Conservation (phyloP, 1,140 invertebrate species). For the Microplitis mediator region DNA sequence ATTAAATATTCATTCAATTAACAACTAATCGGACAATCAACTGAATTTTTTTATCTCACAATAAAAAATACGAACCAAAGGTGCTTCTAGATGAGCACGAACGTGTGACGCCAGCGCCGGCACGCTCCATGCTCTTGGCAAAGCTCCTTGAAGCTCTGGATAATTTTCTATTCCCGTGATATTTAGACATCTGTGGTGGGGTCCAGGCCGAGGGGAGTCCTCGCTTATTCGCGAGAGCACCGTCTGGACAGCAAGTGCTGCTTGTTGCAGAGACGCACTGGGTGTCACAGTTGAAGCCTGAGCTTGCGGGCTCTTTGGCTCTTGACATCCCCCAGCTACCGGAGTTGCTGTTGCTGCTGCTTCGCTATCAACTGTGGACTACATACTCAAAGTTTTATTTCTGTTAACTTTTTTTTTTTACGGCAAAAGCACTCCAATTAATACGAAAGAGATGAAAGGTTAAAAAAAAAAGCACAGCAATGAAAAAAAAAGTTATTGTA, state of each 20-base stretch:
- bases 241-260: slow-evolving; percentile 46
- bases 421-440: too few relatives aligned
- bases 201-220: slow-evolving; percentile 57
- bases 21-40: neutral
- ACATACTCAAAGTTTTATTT: slow-evolving; percentile 18
- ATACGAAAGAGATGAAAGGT: too few relatives aligned
- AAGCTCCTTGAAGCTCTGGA: slow-evolving; percentile 68
- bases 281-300: slow-evolving; percentile 40
- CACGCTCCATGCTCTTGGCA: slow-evolving; percentile 79
- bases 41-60: neutral
- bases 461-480: neutral
- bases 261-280: slow-evolving; percentile 39
- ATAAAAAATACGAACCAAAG: slow-evolving; percentile 56
- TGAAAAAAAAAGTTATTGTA: too few relatives aligned
- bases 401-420: neutral
- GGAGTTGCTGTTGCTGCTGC: slow-evolving; percentile 34
- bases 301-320: slow-evolving; percentile 39
- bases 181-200: slow-evolving; percentile 65
- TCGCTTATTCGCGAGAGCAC: slow-evolving; percentile 67
- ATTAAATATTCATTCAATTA: neutral
- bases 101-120: slow-evolving; percentile 65
- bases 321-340: slow-evolving; percentile 35
- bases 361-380: slow-evolving; percentile 47
- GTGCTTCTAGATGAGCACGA: slow-evolving; percentile 67
- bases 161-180: slow-evolving; percentile 73